Base-by-base conservation (phyloP, 2,113 vertebrate genomes). In the Galemys pyrenaicus region DNA sequence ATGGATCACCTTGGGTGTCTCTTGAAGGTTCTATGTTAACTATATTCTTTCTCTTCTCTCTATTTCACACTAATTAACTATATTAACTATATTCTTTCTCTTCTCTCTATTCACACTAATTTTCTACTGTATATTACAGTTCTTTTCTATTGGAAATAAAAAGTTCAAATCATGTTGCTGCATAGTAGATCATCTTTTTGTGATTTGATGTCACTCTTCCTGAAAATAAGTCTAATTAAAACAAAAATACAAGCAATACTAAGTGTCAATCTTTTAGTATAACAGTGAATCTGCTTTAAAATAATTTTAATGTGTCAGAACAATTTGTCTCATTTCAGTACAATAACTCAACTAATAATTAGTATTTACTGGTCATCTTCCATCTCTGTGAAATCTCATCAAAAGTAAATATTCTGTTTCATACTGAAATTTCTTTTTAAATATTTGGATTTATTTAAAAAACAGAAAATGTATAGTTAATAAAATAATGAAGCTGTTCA, bases 211-310 rank as follows among this genome's bases (percentile, higher is more conserved):
- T 88, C 30, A 91, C 49, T 83, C 32, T 94, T 54, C 35, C 89
- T 3, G 11, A 51, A 94, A 94, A 95, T 94, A 96, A 93, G 92
- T 91, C 77, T 94, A 96, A 97, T 94, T 95, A 95, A 65, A 96
- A 94, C 44, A 70, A 86, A 85, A 96, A 92, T 39, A 85, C 15
- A 0, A 89, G 39, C 15, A 82, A 95, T 44, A 91, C 58, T 73
- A 95, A 89, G 73, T 58, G 78, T 96, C 82, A 94, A 64, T 51
- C 71, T 88, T 95, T 96, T 70, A 83, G 44, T 77, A 80, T 15
- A 92, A 32, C 44, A 71, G 32, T 79, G 49, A 90, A 6, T 81
- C 58, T 92, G 89, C 39, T 92, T 95, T 95, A 88, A 54, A 95
- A 94, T 95, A 91, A 96, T 92, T 94, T 94, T 83, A 84, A 80